Evolutionary conservation across 2,113 vertebrate species (phyloP).

Genomic region (Circaetus cinerascens): DNA sequence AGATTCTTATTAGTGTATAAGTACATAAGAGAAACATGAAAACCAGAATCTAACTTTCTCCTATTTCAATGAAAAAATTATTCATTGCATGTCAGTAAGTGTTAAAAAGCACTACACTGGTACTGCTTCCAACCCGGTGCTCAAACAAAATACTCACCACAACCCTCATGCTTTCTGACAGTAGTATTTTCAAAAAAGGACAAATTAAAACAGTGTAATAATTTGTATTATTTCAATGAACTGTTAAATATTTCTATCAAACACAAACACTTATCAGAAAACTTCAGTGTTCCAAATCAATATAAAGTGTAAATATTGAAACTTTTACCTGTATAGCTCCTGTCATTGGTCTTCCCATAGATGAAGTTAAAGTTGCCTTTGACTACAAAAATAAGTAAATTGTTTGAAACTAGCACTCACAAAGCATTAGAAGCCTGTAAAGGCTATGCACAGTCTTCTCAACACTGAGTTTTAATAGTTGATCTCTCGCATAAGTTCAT

Average conservation of each 20-base stretch:
- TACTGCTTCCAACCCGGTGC: background rate
- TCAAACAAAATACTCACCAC: background rate
- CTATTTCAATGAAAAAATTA: background rate
- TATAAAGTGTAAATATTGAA: background rate
- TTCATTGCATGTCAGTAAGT: background rate
- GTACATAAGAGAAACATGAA: background rate
- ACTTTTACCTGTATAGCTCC: conserved; percentile 87
- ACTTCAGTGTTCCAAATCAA: background rate
- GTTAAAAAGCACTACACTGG: background rate
- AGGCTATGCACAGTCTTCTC: background rate
- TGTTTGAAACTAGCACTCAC: conserved; percentile 17
- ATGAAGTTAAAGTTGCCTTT: conserved; percentile 81
- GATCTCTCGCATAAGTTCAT: background rate
- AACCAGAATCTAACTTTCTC: background rate
- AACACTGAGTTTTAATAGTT: background rate
- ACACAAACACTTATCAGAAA: background rate
- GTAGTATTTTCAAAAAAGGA: background rate
- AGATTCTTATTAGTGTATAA: background rate
- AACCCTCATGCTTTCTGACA: background rate
- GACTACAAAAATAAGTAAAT: conserved; percentile 74
- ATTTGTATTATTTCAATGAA: background rate
- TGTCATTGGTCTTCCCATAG: conserved; percentile 89
- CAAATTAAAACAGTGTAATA: background rate
- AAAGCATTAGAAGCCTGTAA: background rate
- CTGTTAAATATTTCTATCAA: background rate